Base-by-base conservation (phyloP, 2,797 vertebrate genomes). In the Chloroceryle amazona region DNA sequence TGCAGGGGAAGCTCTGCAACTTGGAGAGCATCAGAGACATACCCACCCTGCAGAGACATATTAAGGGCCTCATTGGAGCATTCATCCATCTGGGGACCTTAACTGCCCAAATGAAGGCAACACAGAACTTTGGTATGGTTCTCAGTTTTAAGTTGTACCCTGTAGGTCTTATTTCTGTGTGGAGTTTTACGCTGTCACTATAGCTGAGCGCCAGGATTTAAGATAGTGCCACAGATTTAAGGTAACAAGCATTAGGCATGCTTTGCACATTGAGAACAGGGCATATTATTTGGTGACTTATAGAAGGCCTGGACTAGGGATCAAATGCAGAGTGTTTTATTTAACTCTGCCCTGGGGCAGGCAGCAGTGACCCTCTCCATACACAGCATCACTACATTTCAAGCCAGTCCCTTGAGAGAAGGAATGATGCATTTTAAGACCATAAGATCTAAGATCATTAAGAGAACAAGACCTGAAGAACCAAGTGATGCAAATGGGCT, bases 101-200 rank as follows among this genome's bases (percentile, higher is more conserved):
- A 61, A 5, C 3, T 26, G 15, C 21, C 19, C 42, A 55, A 39
- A 1, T 37, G 15, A 80, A 87, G 23, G 28, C 52, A 52, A 57
- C 5, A 9, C 2, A 16, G 1, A 4, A 47, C 41, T 21, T 11
- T 9, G 52, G 7, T 7, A 11, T 1, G 6, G 17, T 14, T 70
- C 47, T 78, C 42, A 44, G n/a, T 37, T 44, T 63, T 22, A n/a
- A 85, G 5, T 8, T 71, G 22, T 37, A n/a, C 5, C 17, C 26
- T 15, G 5, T 8, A 6, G 6, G 8, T 7, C 51, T 82, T 39
- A 12, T 17, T 80, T 42, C 47, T 9, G 3, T 1, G 2, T 6
- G 21, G 19, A 37, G 51, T 79, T 90, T 76, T 28, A 44, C 28
- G 52, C 33, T 80, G 15, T 17, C 44, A 4, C 25, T 67, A 29